These are phyloP conservation scores for Halcyon smyrnensis DNA, from an alignment of 2,797 vertebrate genomes.

Conservation along the genomic window DNA sequence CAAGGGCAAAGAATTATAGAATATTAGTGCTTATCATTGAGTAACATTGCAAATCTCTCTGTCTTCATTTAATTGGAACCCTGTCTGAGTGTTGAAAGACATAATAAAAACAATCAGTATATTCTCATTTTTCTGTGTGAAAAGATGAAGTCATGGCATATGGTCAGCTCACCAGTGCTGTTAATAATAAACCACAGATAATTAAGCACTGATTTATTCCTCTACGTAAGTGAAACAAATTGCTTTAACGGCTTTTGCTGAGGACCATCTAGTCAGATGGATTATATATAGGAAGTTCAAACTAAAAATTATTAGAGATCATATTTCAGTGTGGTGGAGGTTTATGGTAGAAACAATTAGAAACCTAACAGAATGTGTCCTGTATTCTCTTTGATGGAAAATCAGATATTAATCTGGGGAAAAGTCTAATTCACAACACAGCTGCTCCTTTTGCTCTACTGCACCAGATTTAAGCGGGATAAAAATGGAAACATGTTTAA, in stretches of 20 bases:
- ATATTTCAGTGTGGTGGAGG: constrained; percentile 78
- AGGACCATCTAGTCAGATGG: constrained; percentile 80
- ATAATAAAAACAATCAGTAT: constrained; percentile 79
- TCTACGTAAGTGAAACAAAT: constrained; percentile 83
- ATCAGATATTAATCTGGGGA: constrained; percentile 81
- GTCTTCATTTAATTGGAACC: not conserved
- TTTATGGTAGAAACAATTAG: constrained; percentile 83
- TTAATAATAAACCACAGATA: constrained; percentile 83
- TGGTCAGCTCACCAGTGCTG: constrained; percentile 80
- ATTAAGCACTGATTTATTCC: constrained; percentile 84
- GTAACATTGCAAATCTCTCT: constrained; percentile 6
- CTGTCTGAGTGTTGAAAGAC: constrained; percentile 54
- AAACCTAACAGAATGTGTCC: constrained; percentile 80
- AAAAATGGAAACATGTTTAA: constrained; percentile 77
- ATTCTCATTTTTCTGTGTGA: constrained; percentile 78
- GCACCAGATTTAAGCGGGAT: constrained; percentile 66
- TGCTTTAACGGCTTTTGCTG: constrained; percentile 78
- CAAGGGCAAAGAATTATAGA: not conserved
- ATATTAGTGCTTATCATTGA: constrained; percentile 29
- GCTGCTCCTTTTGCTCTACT: constrained; percentile 74
- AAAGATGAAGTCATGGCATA: constrained; percentile 84
- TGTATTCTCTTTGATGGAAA: constrained; percentile 80
- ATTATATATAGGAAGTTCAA: constrained; percentile 82
- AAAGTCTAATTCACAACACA: constrained; percentile 79
- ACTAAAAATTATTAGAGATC: constrained; percentile 79